Evolutionary conservation across 92 coral and sea anemone genomes (phyloP).

Genomic region (Porites rus): DNA sequence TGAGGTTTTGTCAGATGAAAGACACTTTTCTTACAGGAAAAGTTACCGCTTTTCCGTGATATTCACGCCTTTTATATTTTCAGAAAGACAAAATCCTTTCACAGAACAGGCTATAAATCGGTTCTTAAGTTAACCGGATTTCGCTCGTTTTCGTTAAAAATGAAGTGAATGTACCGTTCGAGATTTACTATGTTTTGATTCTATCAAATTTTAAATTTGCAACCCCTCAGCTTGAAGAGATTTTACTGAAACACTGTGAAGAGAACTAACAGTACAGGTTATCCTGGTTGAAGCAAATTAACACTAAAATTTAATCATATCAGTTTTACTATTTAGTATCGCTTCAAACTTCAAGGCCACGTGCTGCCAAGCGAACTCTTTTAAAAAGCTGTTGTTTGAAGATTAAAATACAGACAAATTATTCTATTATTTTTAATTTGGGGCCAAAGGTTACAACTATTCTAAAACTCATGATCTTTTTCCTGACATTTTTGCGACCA

Average conservation of each 20-base stretch:
- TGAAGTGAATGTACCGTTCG: not conserved
- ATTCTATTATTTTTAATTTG: slow-evolving; percentile 36
- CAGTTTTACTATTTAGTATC: not conserved
- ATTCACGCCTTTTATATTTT: slow-evolving; percentile 12
- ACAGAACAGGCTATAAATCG: not conserved
- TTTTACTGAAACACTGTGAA: not conserved
- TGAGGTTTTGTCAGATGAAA: not conserved
- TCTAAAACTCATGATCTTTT: slow-evolving; percentile 43
- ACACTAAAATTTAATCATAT: not conserved
- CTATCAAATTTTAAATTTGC: not conserved
- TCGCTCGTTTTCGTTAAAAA: slow-evolving; percentile 59
- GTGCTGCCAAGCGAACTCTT: slow-evolving; percentile 32
- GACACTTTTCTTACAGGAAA: not conserved
- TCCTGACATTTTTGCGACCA: slow-evolving; percentile 1
- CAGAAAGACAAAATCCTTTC: not conserved
- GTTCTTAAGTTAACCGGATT: not conserved
- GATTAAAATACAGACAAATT: slow-evolving; percentile 52
- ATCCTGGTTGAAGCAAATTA: not conserved
- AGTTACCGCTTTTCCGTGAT: slow-evolving; percentile 3
- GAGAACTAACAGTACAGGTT: not conserved
- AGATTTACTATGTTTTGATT: too few species aligned
- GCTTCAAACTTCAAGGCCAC: slow-evolving; percentile 16
- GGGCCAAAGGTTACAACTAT: slow-evolving; percentile 70
- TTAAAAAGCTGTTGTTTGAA: slow-evolving; percentile 47
- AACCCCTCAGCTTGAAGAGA: not conserved